Evolutionary conservation across 2,888 invertebrate species (phyloP).

Genomic region (Ichneumon xanthorius): DNA sequence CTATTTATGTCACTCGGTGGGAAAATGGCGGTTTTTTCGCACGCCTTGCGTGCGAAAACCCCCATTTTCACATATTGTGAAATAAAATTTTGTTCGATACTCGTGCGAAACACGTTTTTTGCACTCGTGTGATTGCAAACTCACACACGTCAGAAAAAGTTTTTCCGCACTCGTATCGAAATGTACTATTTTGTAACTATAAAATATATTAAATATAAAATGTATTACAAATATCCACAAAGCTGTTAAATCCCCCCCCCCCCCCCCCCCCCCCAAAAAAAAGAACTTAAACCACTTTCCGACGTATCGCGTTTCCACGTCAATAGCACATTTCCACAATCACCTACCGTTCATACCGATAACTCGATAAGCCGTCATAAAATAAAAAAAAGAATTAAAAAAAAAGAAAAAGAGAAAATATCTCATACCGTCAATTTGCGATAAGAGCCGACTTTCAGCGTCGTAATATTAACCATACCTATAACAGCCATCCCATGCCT

Average conservation of each 20-base stretch:
- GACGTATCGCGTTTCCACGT: not conserved
- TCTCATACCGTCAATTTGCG: not conserved
- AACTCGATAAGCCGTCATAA: not conserved
- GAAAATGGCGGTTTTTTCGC: no score
- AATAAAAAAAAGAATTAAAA: not conserved
- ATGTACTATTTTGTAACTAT: no score
- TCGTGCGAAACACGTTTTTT: no score
- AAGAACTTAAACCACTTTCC: no score
- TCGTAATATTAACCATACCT: slow-evolving; percentile 39
- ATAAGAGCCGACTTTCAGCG: slow-evolving; percentile 3
- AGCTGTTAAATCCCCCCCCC: not conserved
- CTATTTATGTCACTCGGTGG: no score
- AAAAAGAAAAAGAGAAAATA: not conserved
- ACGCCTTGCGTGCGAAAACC: no score
- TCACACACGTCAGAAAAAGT: no score
- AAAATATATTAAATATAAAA: not conserved
- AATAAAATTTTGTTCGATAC: no score
- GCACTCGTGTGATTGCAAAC: no score
- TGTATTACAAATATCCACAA: not conserved
- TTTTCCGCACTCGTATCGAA: no score
- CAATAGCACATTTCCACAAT: not conserved
- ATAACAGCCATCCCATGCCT: slow-evolving; percentile 6
- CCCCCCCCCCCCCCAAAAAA: no score
- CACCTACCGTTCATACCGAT: not conserved
- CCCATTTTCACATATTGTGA: no score